Conservation (phyloP, 2,113 vertebrate genomes). For the Mobula hypostoma region DNA sequence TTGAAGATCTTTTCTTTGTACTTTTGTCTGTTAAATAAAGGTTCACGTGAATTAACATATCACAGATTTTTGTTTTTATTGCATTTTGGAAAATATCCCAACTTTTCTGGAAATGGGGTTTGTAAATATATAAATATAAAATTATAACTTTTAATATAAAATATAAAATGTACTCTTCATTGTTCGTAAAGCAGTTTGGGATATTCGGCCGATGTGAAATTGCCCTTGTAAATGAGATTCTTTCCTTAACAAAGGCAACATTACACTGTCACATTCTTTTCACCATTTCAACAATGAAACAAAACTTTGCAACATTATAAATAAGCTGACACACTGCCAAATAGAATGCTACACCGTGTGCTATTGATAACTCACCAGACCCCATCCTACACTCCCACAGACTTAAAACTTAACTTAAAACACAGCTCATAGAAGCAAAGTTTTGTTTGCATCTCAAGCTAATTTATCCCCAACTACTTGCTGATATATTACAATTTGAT, state of each 20-base stretch:
- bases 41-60: no score
- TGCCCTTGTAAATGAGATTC: neutral
- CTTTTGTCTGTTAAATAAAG: no score
- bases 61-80: no score
- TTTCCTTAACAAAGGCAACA: neutral
- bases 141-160: no score
- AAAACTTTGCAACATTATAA: neutral
- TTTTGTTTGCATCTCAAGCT: neutral
- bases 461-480: neutral
- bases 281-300: neutral
- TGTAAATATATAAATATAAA: no score
- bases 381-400: neutral
- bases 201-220: neutral
- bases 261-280: neutral
- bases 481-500: neutral
- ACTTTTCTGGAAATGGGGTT: no score
- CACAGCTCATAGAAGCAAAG: neutral
- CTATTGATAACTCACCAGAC: neutral
- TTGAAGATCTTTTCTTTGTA: no score
- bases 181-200: neutral
- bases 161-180: no score
- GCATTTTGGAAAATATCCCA: no score
- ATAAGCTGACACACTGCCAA: neutral
- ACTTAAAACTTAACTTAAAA: neutral
- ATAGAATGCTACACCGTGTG: neutral